Evolutionary conservation across 2,888 invertebrate genomes (phyloP), one percentile per base, ranked within the genome.

Genomic region (Barypeithes pellucidus): DNA sequence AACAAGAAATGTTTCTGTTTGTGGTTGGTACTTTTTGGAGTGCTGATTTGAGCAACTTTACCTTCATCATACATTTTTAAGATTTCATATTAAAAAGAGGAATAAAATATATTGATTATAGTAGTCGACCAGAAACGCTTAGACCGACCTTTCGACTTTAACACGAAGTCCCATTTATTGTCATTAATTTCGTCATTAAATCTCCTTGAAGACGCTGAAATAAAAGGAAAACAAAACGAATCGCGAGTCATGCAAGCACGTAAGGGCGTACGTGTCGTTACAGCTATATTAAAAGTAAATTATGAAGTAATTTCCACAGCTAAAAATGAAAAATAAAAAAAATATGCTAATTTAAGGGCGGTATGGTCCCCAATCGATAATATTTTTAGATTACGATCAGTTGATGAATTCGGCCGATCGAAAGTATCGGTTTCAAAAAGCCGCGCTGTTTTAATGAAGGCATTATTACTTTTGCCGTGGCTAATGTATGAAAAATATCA

Each of bases 391-490:
- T 78, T 74, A 77, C 65, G 77, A 77, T 77, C 75, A 72, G 76
- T 78, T 66, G 76, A 76, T 70, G 76, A 79, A 79, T 79, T 76
- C 73, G 78, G 77, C 69, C 71, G 74, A 70, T 72, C 70, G 73
- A 76, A 77, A 77, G 71, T 69, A 72, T 67, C 47, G 74, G 70
- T 75, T 72, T 73, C 60, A 62, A 72, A 47, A 63, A 36, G 65
- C 70, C 69, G 72, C 71, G 33, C 63, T 76, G 20, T 69, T 65
- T 77, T 81, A 81, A 81, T 81, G 80, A 82, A 81, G 80, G 80
- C 80, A 81, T 82, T 81, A 82, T 79, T 79, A 78, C 77, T 78
- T 79, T 78, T 77, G 78, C 78, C 80, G 80, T 79, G 80, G 78
- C 78, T 79, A 77, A 77, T 77, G 79, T 80, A 81, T 80, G 79